These are phyloP conservation scores for Colletes gigas DNA, from an alignment of 1,140 invertebrate genomes.

Conservation along the genomic window DNA sequence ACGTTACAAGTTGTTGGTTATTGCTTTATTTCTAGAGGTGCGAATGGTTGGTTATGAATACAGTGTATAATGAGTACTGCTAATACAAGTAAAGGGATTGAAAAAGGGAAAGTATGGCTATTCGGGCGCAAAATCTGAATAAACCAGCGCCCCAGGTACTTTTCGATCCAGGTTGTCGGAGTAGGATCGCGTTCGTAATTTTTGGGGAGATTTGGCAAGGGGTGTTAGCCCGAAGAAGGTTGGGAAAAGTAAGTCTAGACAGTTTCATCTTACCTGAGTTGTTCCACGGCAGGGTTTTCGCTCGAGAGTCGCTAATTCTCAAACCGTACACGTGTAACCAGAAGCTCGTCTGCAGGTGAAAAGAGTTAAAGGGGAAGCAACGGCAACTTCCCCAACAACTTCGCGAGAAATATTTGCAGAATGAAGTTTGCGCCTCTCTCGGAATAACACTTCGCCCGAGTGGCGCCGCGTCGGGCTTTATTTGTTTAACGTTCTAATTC, in stretches of 20 bases:
- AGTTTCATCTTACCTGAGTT: background rate
- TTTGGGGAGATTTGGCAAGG: too few relatives aligned
- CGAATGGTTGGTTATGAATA: too few relatives aligned
- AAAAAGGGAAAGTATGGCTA: too few relatives aligned
- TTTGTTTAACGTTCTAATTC: constrained; percentile 41
- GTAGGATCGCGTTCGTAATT: too few relatives aligned
- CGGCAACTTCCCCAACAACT: constrained; percentile 17
- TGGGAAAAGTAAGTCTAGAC: background rate
- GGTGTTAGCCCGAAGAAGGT: too few relatives aligned
- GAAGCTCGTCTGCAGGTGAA: background rate
- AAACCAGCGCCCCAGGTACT: too few relatives aligned
- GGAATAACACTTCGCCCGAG: constrained; percentile 23
- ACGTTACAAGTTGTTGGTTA: too few relatives aligned
- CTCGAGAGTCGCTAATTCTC: constrained; percentile 20
- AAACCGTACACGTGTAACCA: constrained; percentile 11
- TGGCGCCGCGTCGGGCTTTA: constrained; percentile 12
- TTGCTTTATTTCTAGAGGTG: too few relatives aligned
- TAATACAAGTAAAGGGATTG: too few relatives aligned
- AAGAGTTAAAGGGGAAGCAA: constrained; percentile 14
- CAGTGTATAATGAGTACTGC: too few relatives aligned
- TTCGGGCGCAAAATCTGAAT: too few relatives aligned
- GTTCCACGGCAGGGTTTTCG: background rate
- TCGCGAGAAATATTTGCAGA: constrained; percentile 34
- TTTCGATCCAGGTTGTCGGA: too few relatives aligned
- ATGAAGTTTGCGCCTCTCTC: constrained; percentile 36